Conservation (phyloP, 64 coral and sea anemone genomes). For the Hydrozoanthus tunicans region DNA sequence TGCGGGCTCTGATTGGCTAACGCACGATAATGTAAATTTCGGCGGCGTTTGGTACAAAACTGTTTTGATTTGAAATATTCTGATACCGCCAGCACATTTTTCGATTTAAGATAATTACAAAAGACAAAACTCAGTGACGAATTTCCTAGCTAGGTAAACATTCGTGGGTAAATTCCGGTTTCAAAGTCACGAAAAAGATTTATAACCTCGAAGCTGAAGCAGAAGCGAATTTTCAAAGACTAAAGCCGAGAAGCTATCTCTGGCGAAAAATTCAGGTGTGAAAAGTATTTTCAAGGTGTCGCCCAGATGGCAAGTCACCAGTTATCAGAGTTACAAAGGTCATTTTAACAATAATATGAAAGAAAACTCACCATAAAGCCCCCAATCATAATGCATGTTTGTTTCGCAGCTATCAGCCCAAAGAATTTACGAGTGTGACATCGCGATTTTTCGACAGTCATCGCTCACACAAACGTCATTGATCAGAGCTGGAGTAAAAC, state of each 20-base stretch:
- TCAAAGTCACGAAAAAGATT: slow-evolving; percentile 23
- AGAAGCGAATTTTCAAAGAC: slow-evolving; percentile 26
- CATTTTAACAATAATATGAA: slow-evolving; percentile 2
- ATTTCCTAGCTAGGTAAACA: slow-evolving; percentile 27
- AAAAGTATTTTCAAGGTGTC: slow-evolving; percentile 7
- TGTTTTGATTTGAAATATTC: neutral
- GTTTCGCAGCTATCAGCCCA: neutral
- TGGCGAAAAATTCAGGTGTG: neutral
- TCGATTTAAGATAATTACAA: slow-evolving; percentile 39
- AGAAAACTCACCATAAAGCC: slow-evolving; percentile 25
- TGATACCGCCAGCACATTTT: slow-evolving; percentile 10
- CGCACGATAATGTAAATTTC: slow-evolving; percentile 32
- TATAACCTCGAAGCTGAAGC: slow-evolving; percentile 1
- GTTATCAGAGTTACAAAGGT: slow-evolving; percentile 10
- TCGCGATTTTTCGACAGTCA: neutral
- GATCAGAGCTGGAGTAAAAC: neutral
- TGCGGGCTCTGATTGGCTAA: slow-evolving; percentile 53
- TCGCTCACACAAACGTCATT: neutral
- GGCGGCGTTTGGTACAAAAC: neutral
- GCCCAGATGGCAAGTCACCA: slow-evolving; percentile 10
- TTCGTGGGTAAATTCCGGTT: slow-evolving; percentile 8
- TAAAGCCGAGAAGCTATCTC: neutral
- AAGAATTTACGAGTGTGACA: neutral
- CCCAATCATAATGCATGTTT: slow-evolving; percentile 25
- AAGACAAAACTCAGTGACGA: slow-evolving; percentile 30